A percentile compares a stretch with the other conserved stretches of the same genome.
Evolutionary conservation across 2,797 vertebrate species (phyloP).

Genomic region (Antrozous pallidus): DNA sequence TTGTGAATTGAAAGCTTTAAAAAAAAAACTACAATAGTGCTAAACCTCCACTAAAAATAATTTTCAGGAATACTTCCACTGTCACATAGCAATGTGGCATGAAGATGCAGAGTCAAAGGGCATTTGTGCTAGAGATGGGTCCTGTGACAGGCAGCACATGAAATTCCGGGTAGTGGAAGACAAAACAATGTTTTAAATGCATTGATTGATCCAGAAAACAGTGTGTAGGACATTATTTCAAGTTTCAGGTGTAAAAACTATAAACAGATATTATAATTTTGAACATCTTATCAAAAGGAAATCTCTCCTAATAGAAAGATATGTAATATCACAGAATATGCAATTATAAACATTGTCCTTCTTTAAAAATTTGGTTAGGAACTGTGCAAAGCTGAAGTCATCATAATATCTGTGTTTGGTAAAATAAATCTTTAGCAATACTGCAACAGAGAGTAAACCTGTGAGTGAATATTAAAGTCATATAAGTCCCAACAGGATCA

Average conservation of each 20-base stretch:
- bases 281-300: not conserved
- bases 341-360: not conserved
- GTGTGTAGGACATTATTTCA: not conserved
- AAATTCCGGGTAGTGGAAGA: not conserved
- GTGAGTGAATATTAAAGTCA: not conserved
- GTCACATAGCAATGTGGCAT: not conserved
- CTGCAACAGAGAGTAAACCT: not conserved
- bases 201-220: not conserved
- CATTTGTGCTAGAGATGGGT: not conserved
- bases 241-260: not conserved
- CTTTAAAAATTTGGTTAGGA: not conserved
- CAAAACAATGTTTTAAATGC: not conserved
- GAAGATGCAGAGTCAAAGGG: not conserved
- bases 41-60: not conserved
- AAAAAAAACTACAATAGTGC: not conserved
- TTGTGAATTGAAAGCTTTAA: not conserved
- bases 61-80: not conserved
- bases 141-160: too few relatives aligned
- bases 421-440: not conserved
- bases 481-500: not conserved
- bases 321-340: not conserved
- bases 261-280: not conserved
- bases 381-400: not conserved
- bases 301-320: not conserved
- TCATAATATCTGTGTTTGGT: not conserved